Base-by-base conservation (phyloP, 2,888 invertebrate species). In the Sturmia bella region DNA sequence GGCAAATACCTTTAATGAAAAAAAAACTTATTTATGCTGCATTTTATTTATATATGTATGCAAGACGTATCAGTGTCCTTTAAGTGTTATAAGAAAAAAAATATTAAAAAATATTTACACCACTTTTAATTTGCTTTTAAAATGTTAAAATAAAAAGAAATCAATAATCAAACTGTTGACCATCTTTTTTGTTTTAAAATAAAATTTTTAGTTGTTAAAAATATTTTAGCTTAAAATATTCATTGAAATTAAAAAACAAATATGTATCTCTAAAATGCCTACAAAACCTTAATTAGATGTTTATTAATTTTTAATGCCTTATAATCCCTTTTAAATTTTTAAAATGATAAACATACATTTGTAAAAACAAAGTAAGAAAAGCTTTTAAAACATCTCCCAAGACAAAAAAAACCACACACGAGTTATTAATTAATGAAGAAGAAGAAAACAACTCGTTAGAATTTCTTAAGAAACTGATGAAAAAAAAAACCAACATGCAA, bases 211-310 rank as follows among this genome's bases (percentile, higher is more conserved):
- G 45, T 82, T 82, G 74, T 74, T 82, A 48, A 66, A 56, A 21
- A 73, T 57, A 77, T 70, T 70, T 81, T 78, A 82, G 82, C 82
- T 78, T 82, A 70, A 79, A 82, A 82, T 82, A 82, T 82, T 78
- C 74, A 78, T 59, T 24, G 5, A 52, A 64, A 32, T 32, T 7
- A 32, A 32, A 32, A 32, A 66, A 76, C 69, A 54, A 37, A n/a
- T 17, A 43, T 39, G 37, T 21, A 52, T 64, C 27, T 57, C 63
- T 63, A 61, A 80, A 63, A 63, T 66, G 66, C 57, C 73, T 77
- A 70, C 50, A 68, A 59, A 54, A 19, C 56, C 50, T 68, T 81
- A 68, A 66, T 82, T 82, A 77, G 73, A 78, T 70, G 74, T 75
- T 82, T 82, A 82, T 75, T 82, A 13, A 70, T 73, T 79, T 70